Conservation (phyloP, 2,797 vertebrate species). For the Karalla daura region DNA sequence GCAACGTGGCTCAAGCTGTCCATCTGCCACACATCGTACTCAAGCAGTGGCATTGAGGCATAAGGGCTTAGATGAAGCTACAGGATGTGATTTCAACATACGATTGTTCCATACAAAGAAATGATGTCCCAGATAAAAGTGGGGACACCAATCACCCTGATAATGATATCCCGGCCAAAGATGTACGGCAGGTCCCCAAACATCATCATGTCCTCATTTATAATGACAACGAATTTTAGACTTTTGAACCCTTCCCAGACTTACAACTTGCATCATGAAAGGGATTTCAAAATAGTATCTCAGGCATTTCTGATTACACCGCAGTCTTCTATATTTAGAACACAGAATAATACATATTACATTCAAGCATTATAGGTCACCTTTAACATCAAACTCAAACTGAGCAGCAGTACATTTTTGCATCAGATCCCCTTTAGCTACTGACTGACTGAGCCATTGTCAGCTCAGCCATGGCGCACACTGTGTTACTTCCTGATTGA, state of each 20-base stretch:
- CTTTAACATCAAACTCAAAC: constrained; percentile 2
- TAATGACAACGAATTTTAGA: too few relatives aligned
- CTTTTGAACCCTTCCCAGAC: too few relatives aligned
- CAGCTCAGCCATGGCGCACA: neutral
- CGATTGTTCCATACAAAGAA: constrained; percentile 3
- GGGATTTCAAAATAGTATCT: too few relatives aligned
- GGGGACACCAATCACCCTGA: neutral
- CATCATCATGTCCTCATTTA: too few relatives aligned
- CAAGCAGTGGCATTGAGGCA: neutral
- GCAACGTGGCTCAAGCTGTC: constrained; percentile 46
- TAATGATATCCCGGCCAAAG: too few relatives aligned
- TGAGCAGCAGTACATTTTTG: neutral
- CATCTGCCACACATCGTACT: constrained; percentile 12
- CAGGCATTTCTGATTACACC: too few relatives aligned
- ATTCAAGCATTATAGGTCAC: too few relatives aligned
- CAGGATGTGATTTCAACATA: neutral
- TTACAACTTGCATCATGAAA: too few relatives aligned
- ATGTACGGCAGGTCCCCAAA: too few relatives aligned
- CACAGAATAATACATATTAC: too few relatives aligned
- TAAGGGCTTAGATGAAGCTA: neutral
- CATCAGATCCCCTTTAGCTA: neutral
- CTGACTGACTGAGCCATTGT: neutral
- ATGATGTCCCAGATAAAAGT: neutral
- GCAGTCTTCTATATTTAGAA: too few relatives aligned
- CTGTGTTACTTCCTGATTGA: neutral